These are phyloP conservation scores for Drosophila fulvimacula DNA, from an alignment of 2,888 invertebrate species.

Conservation along the genomic window DNA sequence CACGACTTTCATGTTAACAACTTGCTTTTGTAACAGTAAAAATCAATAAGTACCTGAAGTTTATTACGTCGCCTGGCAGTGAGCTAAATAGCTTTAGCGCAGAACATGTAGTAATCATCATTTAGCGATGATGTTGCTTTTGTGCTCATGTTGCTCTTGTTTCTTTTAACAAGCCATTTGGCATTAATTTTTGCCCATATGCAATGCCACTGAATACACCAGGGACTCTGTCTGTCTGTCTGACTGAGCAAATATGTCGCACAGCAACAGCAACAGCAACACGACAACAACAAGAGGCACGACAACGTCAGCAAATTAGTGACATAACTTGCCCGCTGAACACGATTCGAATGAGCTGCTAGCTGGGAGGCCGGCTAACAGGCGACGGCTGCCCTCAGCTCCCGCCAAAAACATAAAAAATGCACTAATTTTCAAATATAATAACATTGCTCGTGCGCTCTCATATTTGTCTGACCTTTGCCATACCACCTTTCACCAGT, in stretches of 20 bases:
- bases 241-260: conserved; percentile 72
- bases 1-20: conserved; percentile 79
- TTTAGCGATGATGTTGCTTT: conserved; percentile 47
- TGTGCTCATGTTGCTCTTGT: conserved; percentile 32
- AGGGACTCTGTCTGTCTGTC: conserved; percentile 56
- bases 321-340: conserved; percentile 69
- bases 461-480: conserved; percentile 75
- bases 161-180: conserved; percentile 67
- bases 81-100: conserved; percentile 71
- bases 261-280: conserved; percentile 25
- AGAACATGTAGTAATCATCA: conserved; percentile 75
- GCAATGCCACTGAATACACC: conserved; percentile 63
- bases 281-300: conserved; percentile 48
- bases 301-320: conserved; percentile 73
- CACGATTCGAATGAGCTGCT: conserved; percentile 58
- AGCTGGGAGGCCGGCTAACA: conserved; percentile 52
- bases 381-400: not conserved
- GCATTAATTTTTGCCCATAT: conserved; percentile 78
- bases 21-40: conserved; percentile 74
- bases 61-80: conserved; percentile 69
- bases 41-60: conserved; percentile 76
- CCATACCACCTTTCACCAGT: conserved; percentile 66
- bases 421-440: conserved; percentile 71
- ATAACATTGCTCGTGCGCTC: conserved; percentile 69
- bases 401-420: conserved; percentile 28